phyloP scores from a whole-genome alignment of 2,113 vertebrate genomes.

The Dinomys branickii region DNA sequence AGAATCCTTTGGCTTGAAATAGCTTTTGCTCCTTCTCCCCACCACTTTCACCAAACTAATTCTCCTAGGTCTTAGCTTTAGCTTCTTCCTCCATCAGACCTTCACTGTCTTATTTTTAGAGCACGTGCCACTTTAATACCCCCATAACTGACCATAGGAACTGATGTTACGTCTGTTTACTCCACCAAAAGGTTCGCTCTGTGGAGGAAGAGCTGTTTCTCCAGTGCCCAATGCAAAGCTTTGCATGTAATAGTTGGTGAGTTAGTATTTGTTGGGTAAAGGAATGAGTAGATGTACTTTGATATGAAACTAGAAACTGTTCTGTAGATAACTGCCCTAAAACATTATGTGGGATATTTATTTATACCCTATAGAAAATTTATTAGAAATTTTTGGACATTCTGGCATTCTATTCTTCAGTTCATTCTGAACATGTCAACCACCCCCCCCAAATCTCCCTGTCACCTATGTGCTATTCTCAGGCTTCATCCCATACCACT shows the following conservation, averaged over 20 bases:
- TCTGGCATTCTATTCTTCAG: neutral
- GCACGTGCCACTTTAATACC: neutral
- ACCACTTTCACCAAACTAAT: neutral
- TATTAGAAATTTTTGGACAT: neutral
- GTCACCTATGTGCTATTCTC: neutral
- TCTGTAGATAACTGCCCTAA: neutral
- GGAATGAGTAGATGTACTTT: neutral
- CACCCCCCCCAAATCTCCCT: neutral
- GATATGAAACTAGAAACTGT: neutral
- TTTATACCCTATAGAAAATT: neutral
- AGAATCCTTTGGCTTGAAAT: neutral
- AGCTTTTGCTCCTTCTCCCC: neutral
- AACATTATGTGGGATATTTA: neutral
- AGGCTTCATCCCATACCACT: neutral
- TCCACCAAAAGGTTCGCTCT: neutral
- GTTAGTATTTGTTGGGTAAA: neutral
- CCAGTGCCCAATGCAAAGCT: neutral
- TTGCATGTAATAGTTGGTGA: neutral
- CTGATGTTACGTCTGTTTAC: neutral
- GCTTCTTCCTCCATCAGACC: neutral
- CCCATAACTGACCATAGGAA: neutral
- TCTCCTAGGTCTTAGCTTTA: neutral
- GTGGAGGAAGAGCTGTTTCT: neutral
- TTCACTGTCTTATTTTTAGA: neutral
- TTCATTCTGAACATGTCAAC: neutral